Conservation (phyloP, 2,888 invertebrate species). For the Heliconius aoede region DNA sequence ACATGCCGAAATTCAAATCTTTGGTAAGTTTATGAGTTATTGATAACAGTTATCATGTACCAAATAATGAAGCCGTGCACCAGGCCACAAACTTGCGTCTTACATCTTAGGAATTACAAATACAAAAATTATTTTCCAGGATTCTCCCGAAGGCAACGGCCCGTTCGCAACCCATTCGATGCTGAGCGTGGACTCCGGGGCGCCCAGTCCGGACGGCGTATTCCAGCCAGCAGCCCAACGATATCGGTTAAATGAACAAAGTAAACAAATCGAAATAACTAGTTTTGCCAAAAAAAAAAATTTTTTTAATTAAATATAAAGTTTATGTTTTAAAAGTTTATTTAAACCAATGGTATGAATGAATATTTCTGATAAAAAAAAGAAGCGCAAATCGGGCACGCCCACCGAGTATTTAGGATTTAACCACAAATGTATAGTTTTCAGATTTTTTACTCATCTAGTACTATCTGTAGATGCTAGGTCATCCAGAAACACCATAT, state of each 20-base stretch:
- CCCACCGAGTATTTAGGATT: no score
- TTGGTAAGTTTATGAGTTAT: no score
- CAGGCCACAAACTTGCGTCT: background rate
- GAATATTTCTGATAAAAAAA: background rate
- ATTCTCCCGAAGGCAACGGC: constrained; percentile 61
- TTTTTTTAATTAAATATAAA: background rate
- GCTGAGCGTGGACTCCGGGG: constrained; percentile 71
- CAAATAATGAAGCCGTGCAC: no score
- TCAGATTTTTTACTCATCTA: no score
- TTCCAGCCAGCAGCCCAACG: constrained; percentile 74
- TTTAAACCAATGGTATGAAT: background rate
- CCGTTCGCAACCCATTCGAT: constrained; percentile 60
- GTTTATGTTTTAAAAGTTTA: no score
- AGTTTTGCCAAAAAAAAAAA: background rate
- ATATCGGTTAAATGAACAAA: constrained; percentile 73
- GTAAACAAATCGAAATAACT: constrained; percentile 55
- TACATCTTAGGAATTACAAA: background rate
- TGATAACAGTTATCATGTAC: no score
- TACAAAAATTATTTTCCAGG: constrained; percentile 51
- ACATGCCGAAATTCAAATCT: constrained; percentile 69
- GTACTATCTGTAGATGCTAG: no score
- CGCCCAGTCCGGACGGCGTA: constrained; percentile 73
- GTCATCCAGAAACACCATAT: no score
- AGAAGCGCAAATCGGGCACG: no score
- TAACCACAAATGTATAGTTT: no score